Conservation (phyloP, 1,140 invertebrate species). For the Arion vulgaris region DNA sequence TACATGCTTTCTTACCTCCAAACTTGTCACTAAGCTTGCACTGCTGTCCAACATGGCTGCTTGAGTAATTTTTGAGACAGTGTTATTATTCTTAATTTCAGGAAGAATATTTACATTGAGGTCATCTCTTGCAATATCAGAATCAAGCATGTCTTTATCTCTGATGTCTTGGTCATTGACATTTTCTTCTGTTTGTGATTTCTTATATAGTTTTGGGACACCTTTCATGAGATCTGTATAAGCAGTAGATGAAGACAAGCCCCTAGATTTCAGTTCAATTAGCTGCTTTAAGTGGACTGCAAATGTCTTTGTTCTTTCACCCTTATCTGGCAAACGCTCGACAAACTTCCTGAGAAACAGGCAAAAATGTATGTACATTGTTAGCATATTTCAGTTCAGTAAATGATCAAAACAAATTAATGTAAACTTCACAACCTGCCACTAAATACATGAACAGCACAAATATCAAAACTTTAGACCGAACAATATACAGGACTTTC, state of each 20-base stretch:
- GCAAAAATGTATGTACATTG: too few species aligned
- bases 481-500: too few species aligned
- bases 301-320: conserved; percentile 11
- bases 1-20: conserved; percentile 1
- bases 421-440: too few species aligned
- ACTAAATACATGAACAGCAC: too few species aligned
- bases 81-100: neutral
- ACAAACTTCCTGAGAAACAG: conserved; percentile 7
- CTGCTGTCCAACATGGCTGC: neutral
- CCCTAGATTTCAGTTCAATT: neutral
- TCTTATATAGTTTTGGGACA: neutral
- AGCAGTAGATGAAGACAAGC: neutral
- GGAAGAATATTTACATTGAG: neutral
- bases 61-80: neutral
- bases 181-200: neutral
- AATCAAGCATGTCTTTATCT: neutral
- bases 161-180: neutral
- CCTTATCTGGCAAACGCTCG: conserved; percentile 22
- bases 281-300: neutral
- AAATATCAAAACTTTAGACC: too few species aligned
- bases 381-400: too few species aligned
- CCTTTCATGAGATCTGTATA: neutral
- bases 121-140: neutral
- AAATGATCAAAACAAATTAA: too few species aligned
- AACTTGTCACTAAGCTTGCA: neutral